Evolutionary conservation across 2,113 vertebrate species (phyloP).

Genomic region (Sporophila hypoxantha): DNA sequence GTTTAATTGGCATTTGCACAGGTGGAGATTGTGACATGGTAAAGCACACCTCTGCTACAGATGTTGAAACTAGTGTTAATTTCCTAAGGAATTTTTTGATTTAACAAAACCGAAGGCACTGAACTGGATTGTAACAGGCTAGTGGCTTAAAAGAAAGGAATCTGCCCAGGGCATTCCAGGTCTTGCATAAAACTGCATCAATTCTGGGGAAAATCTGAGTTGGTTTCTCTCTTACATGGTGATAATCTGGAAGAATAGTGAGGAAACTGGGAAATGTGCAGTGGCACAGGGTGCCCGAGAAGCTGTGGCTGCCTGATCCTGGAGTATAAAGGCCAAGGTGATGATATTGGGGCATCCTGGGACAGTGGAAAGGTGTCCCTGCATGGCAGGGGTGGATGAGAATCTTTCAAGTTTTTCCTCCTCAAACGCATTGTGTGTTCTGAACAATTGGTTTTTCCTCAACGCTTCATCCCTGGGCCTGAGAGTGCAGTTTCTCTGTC

Average conservation of each 20-base stretch:
- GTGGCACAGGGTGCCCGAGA: background rate
- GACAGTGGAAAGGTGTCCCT: too few relatives aligned
- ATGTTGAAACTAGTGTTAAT: slow-evolving; percentile 35
- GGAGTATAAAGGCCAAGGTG: too few relatives aligned
- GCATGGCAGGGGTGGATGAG: too few relatives aligned
- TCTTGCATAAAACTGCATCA: background rate
- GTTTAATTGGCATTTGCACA: slow-evolving; percentile 41
- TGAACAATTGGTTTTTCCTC: too few relatives aligned
- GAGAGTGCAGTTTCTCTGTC: too few relatives aligned
- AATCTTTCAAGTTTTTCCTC: too few relatives aligned
- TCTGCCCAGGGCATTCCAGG: background rate
- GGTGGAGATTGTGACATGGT: slow-evolving; percentile 31
- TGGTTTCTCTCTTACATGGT: background rate
- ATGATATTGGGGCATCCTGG: too few relatives aligned
- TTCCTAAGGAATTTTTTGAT: slow-evolving; percentile 19
- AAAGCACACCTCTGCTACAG: slow-evolving; percentile 22
- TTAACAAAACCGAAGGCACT: background rate
- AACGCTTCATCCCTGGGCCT: too few relatives aligned
- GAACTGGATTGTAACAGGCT: background rate
- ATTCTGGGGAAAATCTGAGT: background rate
- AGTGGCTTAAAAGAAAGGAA: background rate
- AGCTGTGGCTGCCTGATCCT: background rate
- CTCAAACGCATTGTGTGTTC: too few relatives aligned
- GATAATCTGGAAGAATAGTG: background rate
- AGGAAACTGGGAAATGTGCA: background rate